Base-by-base conservation (phyloP, 2,113 vertebrate species). In the Elephantulus edwardii region DNA sequence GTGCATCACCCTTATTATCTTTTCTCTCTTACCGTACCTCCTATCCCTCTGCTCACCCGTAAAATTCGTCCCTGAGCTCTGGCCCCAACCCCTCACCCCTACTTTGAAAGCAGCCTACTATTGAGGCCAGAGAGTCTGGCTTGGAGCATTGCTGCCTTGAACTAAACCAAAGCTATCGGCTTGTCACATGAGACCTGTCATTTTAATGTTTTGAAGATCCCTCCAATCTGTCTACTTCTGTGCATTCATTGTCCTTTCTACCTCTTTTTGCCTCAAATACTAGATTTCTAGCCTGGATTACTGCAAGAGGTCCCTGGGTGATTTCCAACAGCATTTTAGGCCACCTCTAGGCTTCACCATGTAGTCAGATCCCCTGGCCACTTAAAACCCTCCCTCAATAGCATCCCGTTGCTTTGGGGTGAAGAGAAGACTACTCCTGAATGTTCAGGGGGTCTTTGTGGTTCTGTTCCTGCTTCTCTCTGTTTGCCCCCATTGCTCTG, bases 31-130 rank as follows among this genome's bases (percentile, higher is more conserved):
- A 64, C 20, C 14, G 40, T n/a, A 12, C 33, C 30, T 35, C 66
- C 28, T 77, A 16, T 8, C 60, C 38, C 8, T 35, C 50, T 6
- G 66, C 66, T 22, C 24, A 8, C 33, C 17, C 5, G 35, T 68
- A 66, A 91, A 89, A 86, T 83, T 86, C 58, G 52, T 76, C 50
- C 68, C 33, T 77, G 58, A 95, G 30, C 71, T 92, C 46, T 91
- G 6, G 52, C 19, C 9, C 12, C 11, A 0, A 4, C 22, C 5
- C 9, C 1, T 16, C 24, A 66, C 20, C 52, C 44, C 56, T 38
- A 1, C 1, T 4, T 50, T 24, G 54, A 78, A 46, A 40, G 22
- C 1, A 42, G 30, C 88, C 70, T 84, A 56, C 38, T 71, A 64
- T 82, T 81, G 78, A 52, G 44, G 12, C 40, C 52, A 66, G 44